These are phyloP conservation scores for Sebastes steindachneri DNA, from an alignment of 2,797 vertebrate species.

Conservation along the genomic window DNA sequence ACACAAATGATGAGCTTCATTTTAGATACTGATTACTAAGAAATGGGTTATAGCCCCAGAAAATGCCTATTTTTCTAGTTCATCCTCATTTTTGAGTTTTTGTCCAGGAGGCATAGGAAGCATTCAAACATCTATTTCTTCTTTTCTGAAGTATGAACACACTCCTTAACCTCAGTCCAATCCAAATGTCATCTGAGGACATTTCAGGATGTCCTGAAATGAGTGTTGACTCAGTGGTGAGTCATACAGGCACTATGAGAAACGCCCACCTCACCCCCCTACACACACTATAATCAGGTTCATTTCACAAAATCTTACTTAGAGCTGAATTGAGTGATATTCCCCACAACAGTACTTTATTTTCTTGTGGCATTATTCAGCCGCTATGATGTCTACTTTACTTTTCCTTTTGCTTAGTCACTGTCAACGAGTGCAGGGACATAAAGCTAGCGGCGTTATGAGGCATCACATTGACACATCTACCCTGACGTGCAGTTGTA, in stretches of 20 bases:
- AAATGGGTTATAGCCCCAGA: slow-evolving; percentile 39
- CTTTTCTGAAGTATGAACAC: background rate
- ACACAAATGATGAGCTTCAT: background rate
- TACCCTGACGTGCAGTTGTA: background rate
- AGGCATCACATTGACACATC: background rate
- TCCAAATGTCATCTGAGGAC: slow-evolving; percentile 19
- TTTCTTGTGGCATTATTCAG: background rate
- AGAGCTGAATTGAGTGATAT: background rate
- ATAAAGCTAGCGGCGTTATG: background rate
- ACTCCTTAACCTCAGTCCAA: slow-evolving; percentile 12
- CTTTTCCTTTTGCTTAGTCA: slow-evolving; percentile 25
- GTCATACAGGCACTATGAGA: slow-evolving; percentile 45
- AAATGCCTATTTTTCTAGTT: slow-evolving; percentile 26
- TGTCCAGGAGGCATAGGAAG: background rate
- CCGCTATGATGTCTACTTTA: background rate
- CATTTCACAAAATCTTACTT: slow-evolving; percentile 28
- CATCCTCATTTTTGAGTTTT: slow-evolving; percentile 7
- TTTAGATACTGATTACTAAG: slow-evolving; percentile 3
- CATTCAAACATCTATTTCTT: background rate
- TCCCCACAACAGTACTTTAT: background rate
- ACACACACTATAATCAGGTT: slow-evolving; percentile 31
- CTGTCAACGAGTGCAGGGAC: background rate
- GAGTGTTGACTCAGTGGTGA: slow-evolving; percentile 50
- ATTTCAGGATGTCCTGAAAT: slow-evolving; percentile 33
- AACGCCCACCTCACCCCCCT: slow-evolving; percentile 34